Evolutionary conservation across 1,140 invertebrate genomes (phyloP).

Genomic region (Nylanderia fulva): DNA sequence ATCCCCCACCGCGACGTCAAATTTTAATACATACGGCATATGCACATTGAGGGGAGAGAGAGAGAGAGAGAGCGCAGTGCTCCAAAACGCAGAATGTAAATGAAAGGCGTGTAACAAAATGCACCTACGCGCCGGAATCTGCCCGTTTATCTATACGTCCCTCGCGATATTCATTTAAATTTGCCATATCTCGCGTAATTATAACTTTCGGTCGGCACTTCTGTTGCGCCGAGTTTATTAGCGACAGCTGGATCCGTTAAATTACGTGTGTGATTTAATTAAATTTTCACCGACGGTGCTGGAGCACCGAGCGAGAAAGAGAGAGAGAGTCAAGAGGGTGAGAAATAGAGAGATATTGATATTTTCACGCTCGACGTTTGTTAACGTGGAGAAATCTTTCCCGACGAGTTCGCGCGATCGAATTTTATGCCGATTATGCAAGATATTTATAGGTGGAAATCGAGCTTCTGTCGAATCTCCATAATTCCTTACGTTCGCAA

Average conservation of each 20-base stretch:
- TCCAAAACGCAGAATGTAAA: slow-evolving; percentile 47
- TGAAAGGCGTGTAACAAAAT: slow-evolving; percentile 45
- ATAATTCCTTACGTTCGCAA: slow-evolving; percentile 63
- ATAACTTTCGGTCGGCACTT: slow-evolving; percentile 46
- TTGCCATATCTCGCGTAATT: slow-evolving; percentile 57
- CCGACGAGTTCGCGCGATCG: slow-evolving; percentile 11
- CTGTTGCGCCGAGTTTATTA: slow-evolving; percentile 55
- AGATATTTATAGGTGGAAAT: slow-evolving; percentile 11
- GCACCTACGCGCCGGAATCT: slow-evolving; percentile 19
- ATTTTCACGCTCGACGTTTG: slow-evolving; percentile 33
- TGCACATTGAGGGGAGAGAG: not conserved
- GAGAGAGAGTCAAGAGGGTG: no score
- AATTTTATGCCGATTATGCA: not conserved
- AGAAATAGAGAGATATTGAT: not conserved
- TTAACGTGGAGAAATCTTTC: slow-evolving; percentile 21
- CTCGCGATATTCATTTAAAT: slow-evolving; percentile 52
- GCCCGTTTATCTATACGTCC: slow-evolving; percentile 26
- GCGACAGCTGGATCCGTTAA: slow-evolving; percentile 62
- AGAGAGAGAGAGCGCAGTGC: not conserved
- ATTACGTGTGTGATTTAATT: slow-evolving; percentile 62
- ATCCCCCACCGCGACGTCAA: slow-evolving; percentile 41
- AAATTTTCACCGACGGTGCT: slow-evolving; percentile 43
- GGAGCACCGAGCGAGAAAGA: no score
- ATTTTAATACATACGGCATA: slow-evolving; percentile 39
- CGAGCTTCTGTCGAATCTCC: slow-evolving; percentile 25